Conservation (phyloP, 2,888 invertebrate species). For the Seira ritae region DNA sequence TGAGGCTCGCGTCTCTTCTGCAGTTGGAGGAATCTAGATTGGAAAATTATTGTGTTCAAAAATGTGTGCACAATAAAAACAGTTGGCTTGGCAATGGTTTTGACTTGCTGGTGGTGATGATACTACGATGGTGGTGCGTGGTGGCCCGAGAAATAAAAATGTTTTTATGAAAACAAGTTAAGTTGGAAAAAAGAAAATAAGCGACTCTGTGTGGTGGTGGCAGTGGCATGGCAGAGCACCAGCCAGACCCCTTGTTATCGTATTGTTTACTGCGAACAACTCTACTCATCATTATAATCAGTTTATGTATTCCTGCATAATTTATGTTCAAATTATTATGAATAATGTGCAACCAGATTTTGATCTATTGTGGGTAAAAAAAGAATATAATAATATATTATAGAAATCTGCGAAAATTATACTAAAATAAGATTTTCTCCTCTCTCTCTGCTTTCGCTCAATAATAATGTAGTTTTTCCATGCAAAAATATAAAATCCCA, state of each 20-base stretch:
- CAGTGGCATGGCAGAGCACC: neutral
- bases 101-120: neutral
- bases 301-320: conserved; percentile 33
- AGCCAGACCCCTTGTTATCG: neutral
- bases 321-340: conserved; percentile 34
- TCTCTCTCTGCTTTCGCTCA: no score
- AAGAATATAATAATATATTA: no score
- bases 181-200: neutral
- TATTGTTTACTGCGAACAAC: conserved; percentile 7
- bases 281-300: neutral
- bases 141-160: neutral
- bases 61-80: neutral
- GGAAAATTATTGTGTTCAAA: no score
- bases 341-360: conserved; percentile 36
- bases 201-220: neutral
- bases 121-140: no score
- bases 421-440: conserved; percentile 12
- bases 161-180: no score
- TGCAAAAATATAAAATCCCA: conserved; percentile 10
- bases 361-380: conserved; percentile 12
- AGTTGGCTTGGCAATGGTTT: conserved; percentile 11
- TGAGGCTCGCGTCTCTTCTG: neutral
- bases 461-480: neutral
- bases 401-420: conserved; percentile 10
- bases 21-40: no score